Percentiles rank a stretch among this genome's conserved stretches.
Evolutionary conservation across 2,797 vertebrate species (phyloP).

Genomic region (Pagetopsis macropterus): DNA sequence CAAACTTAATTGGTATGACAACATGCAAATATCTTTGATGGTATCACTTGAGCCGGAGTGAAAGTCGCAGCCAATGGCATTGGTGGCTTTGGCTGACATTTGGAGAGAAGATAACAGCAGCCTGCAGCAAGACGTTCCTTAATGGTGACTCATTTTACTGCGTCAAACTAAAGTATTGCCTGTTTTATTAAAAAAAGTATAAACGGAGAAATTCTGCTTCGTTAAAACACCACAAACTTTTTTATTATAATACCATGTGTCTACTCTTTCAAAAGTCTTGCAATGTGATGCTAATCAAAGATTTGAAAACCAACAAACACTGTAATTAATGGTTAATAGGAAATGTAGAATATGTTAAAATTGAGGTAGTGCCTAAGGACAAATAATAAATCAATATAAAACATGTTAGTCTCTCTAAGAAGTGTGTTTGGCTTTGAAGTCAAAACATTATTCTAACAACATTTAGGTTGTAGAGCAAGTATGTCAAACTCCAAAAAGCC

Average conservation of each 20-base stretch:
- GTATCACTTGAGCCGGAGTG: not conserved
- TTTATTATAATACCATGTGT: not conserved
- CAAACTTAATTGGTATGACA: constrained; percentile 1
- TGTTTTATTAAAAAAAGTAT: constrained; percentile 3
- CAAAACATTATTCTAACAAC: no score
- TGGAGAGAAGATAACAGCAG: not conserved
- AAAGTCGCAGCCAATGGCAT: constrained; percentile 2
- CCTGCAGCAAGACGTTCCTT: not conserved
- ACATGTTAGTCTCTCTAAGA: constrained; percentile 1
- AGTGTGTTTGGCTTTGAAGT: not conserved
- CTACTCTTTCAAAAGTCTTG: not conserved
- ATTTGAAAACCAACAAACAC: not conserved
- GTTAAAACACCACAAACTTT: no score
- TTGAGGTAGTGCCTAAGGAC: not conserved
- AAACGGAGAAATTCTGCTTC: no score
- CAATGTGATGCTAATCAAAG: not conserved
- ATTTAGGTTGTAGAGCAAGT: not conserved
- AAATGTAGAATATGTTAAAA: not conserved
- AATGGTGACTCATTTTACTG: constrained; percentile 4
- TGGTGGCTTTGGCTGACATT: not conserved
- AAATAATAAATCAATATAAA: not conserved
- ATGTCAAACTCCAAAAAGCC: constrained; percentile 5
- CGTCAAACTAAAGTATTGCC: not conserved
- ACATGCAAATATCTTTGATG: constrained; percentile 1
- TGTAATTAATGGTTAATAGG: not conserved